phyloP scores from a whole-genome alignment of 2,888 invertebrate species.

The Craniophora ligustri region DNA sequence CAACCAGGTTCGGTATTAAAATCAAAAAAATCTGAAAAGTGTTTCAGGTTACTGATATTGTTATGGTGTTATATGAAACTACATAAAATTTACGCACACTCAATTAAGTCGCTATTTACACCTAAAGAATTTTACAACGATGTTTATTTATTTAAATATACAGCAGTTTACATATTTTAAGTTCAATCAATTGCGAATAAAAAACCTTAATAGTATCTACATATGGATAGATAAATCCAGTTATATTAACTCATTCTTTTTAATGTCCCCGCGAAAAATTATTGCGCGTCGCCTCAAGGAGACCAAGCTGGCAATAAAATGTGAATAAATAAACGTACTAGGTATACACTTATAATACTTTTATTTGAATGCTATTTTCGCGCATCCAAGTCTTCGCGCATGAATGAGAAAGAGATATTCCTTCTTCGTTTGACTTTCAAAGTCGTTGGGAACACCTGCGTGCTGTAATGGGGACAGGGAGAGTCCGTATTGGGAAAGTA shows the following conservation, averaged over 20 bases:
- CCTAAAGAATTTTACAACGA: not conserved
- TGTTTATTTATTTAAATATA: constrained; percentile 3
- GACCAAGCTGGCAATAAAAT: constrained; percentile 18
- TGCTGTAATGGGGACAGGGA: constrained; percentile 32
- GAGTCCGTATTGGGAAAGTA: constrained; percentile 41
- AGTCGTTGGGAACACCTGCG: constrained; percentile 1
- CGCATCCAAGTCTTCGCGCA: not conserved
- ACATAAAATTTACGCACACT: not conserved
- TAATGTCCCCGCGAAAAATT: constrained; percentile 21
- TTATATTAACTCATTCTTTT: constrained; percentile 13
- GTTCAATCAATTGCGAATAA: constrained; percentile 6
- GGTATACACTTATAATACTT: constrained; percentile 10
- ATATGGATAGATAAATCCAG: constrained; percentile 20
- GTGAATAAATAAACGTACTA: constrained; percentile 13
- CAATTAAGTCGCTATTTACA: not conserved
- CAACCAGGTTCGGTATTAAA: too few species aligned
- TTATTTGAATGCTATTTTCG: constrained; percentile 23
- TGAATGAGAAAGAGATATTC: constrained; percentile 25
- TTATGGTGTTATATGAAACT: not conserved
- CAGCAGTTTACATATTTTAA: constrained; percentile 20
- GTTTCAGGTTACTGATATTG: not conserved
- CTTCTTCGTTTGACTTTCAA: not conserved
- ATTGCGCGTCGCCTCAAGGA: constrained; percentile 19
- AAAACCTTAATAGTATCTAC: constrained; percentile 10
- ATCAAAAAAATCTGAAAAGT: too few species aligned